A percentile compares a stretch with the other conserved stretches of the same genome.
phyloP scores from a whole-genome alignment of 2,888 invertebrate genomes.

The Archips xylosteana region DNA sequence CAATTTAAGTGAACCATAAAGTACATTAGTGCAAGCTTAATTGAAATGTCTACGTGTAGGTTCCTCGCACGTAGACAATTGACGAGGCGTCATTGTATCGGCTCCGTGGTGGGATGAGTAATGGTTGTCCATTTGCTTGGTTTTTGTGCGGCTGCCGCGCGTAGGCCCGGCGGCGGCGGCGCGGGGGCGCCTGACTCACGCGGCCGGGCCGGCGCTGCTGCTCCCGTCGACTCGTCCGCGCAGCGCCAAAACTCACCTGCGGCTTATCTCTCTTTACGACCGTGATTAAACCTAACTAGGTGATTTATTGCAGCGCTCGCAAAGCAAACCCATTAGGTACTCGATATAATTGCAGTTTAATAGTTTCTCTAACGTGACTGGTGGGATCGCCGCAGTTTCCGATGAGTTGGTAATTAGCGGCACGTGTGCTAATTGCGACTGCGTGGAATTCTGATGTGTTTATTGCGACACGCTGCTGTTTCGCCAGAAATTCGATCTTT shows the following conservation, averaged over 20 bases:
- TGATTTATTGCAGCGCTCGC: not conserved
- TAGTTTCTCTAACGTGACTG: not conserved
- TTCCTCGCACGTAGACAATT: not conserved
- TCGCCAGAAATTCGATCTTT: not conserved
- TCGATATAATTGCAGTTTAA: not conserved
- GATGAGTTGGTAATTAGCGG: conserved; percentile 28
- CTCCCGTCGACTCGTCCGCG: not conserved
- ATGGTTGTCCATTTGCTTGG: conserved; percentile 22
- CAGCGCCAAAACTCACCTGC: not conserved
- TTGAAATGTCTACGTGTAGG: conserved; percentile 6
- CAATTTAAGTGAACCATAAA: not conserved
- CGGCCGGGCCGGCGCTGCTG: not conserved
- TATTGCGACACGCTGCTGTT: not conserved
- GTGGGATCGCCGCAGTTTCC: conserved; percentile 16
- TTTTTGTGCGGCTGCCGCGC: conserved; percentile 20
- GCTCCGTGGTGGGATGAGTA: conserved; percentile 29
- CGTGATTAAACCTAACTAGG: not conserved
- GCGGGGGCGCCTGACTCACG: conserved; percentile 8
- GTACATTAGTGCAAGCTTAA: not conserved
- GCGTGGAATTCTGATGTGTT: conserved; percentile 13
- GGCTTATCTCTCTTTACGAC: not conserved
- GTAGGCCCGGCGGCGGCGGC: conserved; percentile 3
- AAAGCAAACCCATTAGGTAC: not conserved
- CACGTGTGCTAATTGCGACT: conserved; percentile 20
- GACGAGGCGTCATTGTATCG: conserved; percentile 14